These are phyloP conservation scores for Sphyrna mokarran DNA, from an alignment of 2,113 vertebrate species.

Conservation along the genomic window DNA sequence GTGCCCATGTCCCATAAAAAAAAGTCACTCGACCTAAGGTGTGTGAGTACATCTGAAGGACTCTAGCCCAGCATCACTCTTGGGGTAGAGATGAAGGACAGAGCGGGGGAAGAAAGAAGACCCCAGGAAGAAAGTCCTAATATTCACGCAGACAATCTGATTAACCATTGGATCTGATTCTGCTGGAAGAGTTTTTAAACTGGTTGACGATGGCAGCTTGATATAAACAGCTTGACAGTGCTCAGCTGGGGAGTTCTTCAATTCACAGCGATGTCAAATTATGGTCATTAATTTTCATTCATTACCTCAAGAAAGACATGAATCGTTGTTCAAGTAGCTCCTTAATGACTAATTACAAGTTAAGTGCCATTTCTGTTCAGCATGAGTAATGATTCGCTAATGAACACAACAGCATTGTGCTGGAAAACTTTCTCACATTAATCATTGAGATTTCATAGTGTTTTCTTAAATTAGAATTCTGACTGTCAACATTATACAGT, in stretches of 20 bases:
- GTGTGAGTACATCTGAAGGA: too few relatives aligned
- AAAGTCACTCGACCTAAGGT: too few relatives aligned
- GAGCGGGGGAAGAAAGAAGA: neutral
- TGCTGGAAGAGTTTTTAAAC: neutral
- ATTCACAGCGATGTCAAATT: constrained; percentile 14
- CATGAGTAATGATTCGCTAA: constrained; percentile 18
- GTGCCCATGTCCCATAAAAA: too few relatives aligned
- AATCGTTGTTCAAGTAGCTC: constrained; percentile 11
- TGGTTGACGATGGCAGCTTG: neutral
- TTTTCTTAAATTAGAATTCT: constrained; percentile 23
- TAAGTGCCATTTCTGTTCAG: constrained; percentile 28
- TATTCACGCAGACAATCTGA: neutral
- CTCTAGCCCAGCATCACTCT: neutral
- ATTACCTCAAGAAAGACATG: constrained; percentile 28
- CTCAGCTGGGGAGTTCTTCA: neutral
- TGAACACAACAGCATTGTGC: neutral
- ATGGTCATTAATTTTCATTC: constrained; percentile 29
- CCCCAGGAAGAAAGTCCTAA: neutral
- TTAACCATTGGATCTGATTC: neutral
- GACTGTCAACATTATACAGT: constrained; percentile 22
- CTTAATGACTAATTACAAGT: constrained; percentile 35
- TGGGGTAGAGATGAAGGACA: neutral
- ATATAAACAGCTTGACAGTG: neutral
- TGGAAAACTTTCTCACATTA: constrained; percentile 12
- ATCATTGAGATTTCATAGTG: constrained; percentile 5